Conservation (phyloP, 2,113 vertebrate species). For the Parus major region DNA sequence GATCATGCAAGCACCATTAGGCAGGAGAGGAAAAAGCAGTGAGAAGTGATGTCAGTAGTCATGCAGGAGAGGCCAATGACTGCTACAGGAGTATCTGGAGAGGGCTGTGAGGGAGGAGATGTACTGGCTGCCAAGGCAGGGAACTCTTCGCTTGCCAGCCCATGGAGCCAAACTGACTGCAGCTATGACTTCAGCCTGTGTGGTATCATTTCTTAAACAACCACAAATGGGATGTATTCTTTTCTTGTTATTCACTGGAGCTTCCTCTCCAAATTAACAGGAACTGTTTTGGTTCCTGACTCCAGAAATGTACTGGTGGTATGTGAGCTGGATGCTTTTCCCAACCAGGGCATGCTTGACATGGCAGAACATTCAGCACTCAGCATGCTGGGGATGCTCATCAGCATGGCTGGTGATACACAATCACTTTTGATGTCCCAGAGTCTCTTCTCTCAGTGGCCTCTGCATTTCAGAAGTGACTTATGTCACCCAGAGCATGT, state of each 20-base stretch:
- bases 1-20: background rate
- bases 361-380: background rate
- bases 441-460: background rate
- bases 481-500: background rate
- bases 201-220: background rate
- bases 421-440: accelerated
- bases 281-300: background rate
- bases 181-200: background rate
- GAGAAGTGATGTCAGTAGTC: too few species aligned
- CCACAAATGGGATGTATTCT: background rate
- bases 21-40: background rate
- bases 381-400: background rate
- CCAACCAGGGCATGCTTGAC: accelerated
- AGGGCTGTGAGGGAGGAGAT: background rate
- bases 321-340: background rate
- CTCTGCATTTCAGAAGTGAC: background rate
- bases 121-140: background rate
- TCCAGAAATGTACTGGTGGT: background rate
- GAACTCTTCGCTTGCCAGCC: background rate
- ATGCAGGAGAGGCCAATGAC: background rate
- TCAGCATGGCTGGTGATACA: background rate
- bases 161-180: background rate
- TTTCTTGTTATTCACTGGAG: background rate
- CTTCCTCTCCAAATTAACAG: background rate
- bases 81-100: background rate